Evolutionary conservation across 2,888 invertebrate genomes (phyloP).

Genomic region (Bembecia ichneumoniformis): DNA sequence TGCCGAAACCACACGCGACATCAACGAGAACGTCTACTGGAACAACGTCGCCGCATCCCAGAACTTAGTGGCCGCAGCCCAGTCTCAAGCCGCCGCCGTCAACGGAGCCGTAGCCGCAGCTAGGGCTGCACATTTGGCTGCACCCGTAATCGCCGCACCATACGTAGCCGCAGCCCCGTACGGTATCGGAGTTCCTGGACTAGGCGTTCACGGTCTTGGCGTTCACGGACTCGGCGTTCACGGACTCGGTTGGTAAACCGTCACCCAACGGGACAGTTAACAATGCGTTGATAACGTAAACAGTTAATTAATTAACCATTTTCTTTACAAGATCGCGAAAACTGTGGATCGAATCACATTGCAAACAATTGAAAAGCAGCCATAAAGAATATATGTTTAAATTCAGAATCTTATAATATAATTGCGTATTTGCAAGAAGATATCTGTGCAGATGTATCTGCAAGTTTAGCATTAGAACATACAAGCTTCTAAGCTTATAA

Average conservation of each 20-base stretch:
- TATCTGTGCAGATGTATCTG: too few species aligned
- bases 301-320: too few species aligned
- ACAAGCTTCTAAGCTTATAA: too few species aligned
- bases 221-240: constrained; percentile 14
- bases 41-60: constrained; percentile 52
- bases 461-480: too few species aligned
- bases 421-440: too few species aligned
- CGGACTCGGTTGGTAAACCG: constrained; percentile 1
- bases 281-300: background rate
- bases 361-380: too few species aligned
- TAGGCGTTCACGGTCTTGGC: constrained; percentile 12
- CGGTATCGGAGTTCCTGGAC: constrained; percentile 15
- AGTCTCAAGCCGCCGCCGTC: constrained; percentile 54
- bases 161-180: constrained; percentile 15
- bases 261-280: background rate
- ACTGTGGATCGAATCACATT: too few species aligned
- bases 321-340: too few species aligned
- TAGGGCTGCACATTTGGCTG: constrained; percentile 22
- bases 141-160: constrained; percentile 12
- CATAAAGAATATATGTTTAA: too few species aligned
- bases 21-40: constrained; percentile 63
- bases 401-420: too few species aligned
- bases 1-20: constrained; percentile 49
- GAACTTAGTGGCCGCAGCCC: constrained; percentile 57
- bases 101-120: constrained; percentile 39